These are phyloP conservation scores for Hemichromis elongatus DNA, from an alignment of 2,113 vertebrate species.

Conservation along the genomic window DNA sequence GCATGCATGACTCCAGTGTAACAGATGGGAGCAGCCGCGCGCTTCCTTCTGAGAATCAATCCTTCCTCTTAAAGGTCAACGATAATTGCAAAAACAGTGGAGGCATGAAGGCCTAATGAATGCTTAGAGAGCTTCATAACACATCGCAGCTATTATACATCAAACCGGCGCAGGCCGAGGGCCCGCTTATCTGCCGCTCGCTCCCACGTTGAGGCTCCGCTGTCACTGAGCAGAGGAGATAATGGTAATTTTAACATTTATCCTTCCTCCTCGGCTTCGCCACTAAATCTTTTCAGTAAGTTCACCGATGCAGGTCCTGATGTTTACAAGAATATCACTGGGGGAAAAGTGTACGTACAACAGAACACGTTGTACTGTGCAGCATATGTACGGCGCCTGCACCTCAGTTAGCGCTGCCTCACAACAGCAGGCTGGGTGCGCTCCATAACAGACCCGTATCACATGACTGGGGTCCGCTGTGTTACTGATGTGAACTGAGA, in stretches of 20 bases:
- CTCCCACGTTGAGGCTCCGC: not conserved
- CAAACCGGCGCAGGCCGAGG: not conserved
- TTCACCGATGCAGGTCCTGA: not conserved
- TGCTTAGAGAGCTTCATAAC: conserved; percentile 28
- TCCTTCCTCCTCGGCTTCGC: not conserved
- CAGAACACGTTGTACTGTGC: not conserved
- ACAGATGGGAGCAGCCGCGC: not conserved
- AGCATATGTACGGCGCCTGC: not conserved
- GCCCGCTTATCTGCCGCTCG: not conserved
- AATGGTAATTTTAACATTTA: conserved; percentile 23
- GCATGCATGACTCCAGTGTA: not conserved
- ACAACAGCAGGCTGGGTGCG: not conserved
- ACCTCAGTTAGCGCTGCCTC: not conserved
- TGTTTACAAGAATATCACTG: not conserved
- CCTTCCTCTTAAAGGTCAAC: conserved; percentile 44
- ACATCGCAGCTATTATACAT: conserved; percentile 11
- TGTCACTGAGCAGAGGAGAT: not conserved
- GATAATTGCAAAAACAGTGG: conserved; percentile 36
- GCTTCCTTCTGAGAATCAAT: conserved; percentile 6
- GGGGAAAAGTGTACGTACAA: not conserved
- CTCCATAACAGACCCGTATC: not conserved
- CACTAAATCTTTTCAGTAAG: not conserved
- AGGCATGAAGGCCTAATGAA: conserved; percentile 38
- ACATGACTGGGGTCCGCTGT: not conserved
- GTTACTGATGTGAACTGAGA: not conserved